Base-by-base conservation (phyloP, 1,140 invertebrate species). In the Aphis craccivora region DNA sequence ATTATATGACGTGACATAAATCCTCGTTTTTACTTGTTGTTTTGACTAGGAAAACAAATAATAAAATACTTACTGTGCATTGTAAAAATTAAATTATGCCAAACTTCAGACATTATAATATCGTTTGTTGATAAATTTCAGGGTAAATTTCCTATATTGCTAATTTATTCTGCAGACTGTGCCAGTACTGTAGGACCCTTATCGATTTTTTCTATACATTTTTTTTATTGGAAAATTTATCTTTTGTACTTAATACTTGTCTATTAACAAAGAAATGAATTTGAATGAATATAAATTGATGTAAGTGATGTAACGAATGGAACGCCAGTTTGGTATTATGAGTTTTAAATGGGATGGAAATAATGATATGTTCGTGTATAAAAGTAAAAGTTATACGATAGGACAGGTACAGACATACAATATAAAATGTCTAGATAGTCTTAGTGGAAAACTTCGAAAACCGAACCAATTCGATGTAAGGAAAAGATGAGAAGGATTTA, bases 311-410 rank as follows among this genome's bases (percentile, higher is more conserved):
- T n/a, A n/a, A n/a, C 14, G 30, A 76, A 76, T 76, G 60, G n/a
- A 35, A 88, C 23, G 35, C 6, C 9, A 89, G 88, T 89, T 89
- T 40, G 53, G 8, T 37, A 25, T 30, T 67, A 76, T 25, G 18
- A 11, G 22, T 55, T 55, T 55, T 53, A 37, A 55, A 35, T 53
- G 45, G n/a, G 45, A 48, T 35, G 20, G 35, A 40, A 89, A 37
- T 89, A 89, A 55, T 25, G 51, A 37, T 53, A 22, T 35, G 30
- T 25, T 9, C 18, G 6, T 89, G 35, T 89, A 40, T 89, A 53
- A 55, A 89, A 89, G 35, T 89, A 89, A 89, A 89, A 22, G 88
- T 25, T 55, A 89, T 30, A 40, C 30, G 60, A 18, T 76, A 76
- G 30, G 60, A 40, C 1, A 40, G 37, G 37, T 40, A 40, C 37